phyloP scores from a whole-genome alignment of 2,888 invertebrate species.

The Dysmachus trigonus region DNA sequence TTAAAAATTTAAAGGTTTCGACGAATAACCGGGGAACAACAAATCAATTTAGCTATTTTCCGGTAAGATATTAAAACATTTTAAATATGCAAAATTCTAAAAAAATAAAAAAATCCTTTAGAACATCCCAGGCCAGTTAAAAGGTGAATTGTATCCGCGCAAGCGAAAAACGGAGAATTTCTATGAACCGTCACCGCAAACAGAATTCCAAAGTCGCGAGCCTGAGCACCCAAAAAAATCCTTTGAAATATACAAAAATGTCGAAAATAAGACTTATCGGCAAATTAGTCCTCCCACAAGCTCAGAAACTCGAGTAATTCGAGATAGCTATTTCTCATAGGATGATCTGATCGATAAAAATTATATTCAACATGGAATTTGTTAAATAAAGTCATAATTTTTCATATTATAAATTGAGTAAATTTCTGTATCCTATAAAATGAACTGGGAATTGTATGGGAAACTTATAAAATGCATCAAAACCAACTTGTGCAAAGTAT shows the following conservation, averaged over 20 bases:
- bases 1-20: background rate
- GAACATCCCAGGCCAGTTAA: background rate
- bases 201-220: conserved; percentile 54
- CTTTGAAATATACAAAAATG: conserved; percentile 29
- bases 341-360: background rate
- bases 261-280: background rate
- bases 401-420: background rate
- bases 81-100: background rate
- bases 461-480: too few relatives aligned
- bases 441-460: background rate
- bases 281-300: conserved; percentile 53
- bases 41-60: background rate
- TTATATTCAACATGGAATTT: background rate
- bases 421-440: background rate
- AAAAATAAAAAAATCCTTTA: background rate
- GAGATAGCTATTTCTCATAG: conserved; percentile 61
- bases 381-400: background rate
- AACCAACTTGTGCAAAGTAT: too few relatives aligned
- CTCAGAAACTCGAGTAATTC: conserved; percentile 57
- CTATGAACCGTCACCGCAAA: conserved; percentile 51
- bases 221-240: conserved; percentile 53
- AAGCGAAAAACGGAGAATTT: conserved; percentile 55
- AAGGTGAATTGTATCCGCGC: conserved; percentile 55
- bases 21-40: background rate
- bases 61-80: background rate